Conservation (phyloP, 2,113 vertebrate genomes). For the Thinocorus orbignyianus region DNA sequence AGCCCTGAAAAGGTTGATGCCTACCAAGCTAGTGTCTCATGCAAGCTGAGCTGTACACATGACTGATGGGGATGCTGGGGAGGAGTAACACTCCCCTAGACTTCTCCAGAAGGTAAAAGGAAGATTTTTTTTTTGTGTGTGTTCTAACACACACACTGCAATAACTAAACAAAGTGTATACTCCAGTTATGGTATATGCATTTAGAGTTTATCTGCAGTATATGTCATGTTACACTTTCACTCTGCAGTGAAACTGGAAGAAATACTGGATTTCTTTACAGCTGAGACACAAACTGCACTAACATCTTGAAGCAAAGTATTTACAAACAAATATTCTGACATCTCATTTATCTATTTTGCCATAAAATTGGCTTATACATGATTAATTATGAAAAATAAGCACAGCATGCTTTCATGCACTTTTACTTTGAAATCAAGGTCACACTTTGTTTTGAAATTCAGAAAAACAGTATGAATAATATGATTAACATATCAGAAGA, state of each 20-base stretch:
- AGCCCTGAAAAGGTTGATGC: not conserved
- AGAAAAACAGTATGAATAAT: conserved; percentile 39
- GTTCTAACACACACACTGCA: not conserved
- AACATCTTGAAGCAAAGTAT: conserved; percentile 25
- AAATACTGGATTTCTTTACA: not conserved
- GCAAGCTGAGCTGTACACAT: not conserved
- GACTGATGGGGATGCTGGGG: not conserved
- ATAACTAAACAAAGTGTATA: not conserved
- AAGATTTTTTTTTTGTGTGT: not conserved
- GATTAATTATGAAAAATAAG: conserved; percentile 61
- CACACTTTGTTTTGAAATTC: conserved; percentile 47
- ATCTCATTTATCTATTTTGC: conserved; percentile 45
- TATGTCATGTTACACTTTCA: not conserved
- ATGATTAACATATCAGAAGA: conserved; percentile 58
- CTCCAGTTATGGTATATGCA: not conserved
- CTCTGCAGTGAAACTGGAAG: not conserved
- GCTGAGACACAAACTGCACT: not conserved
- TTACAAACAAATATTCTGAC: conserved; percentile 51
- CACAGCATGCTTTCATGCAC: conserved; percentile 35
- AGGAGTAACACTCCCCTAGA: not conserved
- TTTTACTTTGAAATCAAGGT: conserved; percentile 58
- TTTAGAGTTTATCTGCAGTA: not conserved
- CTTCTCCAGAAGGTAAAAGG: not conserved
- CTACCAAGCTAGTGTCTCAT: not conserved
- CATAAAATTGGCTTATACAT: conserved; percentile 51